Evolutionary conservation across 2,113 vertebrate genomes (phyloP), one percentile per base, ranked within the genome.

Genomic region (Ictalurus furcatus): DNA sequence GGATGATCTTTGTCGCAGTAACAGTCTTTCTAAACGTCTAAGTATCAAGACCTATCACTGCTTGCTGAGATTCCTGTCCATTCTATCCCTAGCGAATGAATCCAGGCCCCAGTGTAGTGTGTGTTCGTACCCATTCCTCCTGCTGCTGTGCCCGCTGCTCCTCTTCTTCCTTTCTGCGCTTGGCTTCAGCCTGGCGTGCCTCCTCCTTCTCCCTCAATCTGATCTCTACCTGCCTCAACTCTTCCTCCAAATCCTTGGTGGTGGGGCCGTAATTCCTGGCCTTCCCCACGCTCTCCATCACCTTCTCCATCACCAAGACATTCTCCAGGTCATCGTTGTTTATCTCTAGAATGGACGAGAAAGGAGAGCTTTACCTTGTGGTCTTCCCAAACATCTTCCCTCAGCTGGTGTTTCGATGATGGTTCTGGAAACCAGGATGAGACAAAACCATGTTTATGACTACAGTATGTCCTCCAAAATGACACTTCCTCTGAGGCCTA

Each of bases 121-220:
- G 25, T 84, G 61, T 67, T 52, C 54, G 16, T 91, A 99, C 98
- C 98, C 97, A 97, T 69, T 97, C 95, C 91, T 97, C 95, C 97
- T 96, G 97, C 52, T 91, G 90, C 8, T 94, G 94, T 4, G 94
- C 90, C 90, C 93, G 96, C 91, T 96, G 93, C 0, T 88, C 94
- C 93, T 99, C 98, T 59, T 96, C 76, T 0, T 92, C 92, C 90
- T 97, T 96, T 85, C 5, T 92, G 54, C 0, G 89, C 87, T 96
- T 93, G 16, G 59, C 88, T n/a, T 97, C 95, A 0, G 92, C 95
- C 11, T 89, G 93, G 85, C 93, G 89, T 58, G 92, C 80, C 0
- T 92, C 95, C 93, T 97, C 94, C 63, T 69, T 69, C 88, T 16
- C 93, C 87, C 80, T 90, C 76, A 97, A 89, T 37, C 21, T 54